phyloP scores from a whole-genome alignment of 1,140 invertebrate species.

The Hypsibius dujardini region DNA sequence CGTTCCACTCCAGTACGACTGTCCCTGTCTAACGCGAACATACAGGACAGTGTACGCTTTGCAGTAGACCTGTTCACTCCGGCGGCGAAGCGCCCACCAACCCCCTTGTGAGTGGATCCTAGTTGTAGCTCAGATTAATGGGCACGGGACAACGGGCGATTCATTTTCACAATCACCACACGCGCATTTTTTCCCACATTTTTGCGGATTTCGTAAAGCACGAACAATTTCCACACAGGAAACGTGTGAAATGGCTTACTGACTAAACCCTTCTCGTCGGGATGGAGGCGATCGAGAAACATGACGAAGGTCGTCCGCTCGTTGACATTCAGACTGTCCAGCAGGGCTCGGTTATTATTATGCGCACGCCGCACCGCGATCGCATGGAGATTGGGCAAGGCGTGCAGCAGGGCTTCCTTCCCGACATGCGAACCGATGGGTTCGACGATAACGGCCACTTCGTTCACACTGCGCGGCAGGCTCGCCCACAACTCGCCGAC shows the following conservation, averaged over 20 bases:
- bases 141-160: too few species aligned
- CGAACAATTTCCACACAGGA: too few species aligned
- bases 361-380: not conserved
- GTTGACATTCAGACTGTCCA: constrained; percentile 5
- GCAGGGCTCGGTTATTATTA: not conserved
- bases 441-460: not conserved
- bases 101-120: too few species aligned
- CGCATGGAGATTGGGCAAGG: not conserved
- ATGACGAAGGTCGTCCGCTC: not conserved
- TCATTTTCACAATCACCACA: too few species aligned
- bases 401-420: not conserved
- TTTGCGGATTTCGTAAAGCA: too few species aligned
- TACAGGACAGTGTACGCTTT: too few species aligned
- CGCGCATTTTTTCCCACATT: too few species aligned
- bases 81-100: too few species aligned
- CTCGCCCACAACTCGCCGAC: not conserved
- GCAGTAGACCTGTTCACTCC: too few species aligned
- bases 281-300: not conserved
- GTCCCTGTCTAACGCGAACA: too few species aligned
- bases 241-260: not conserved
- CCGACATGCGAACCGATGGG: not conserved
- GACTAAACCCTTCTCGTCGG: not conserved
- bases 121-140: too few species aligned
- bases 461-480: not conserved
- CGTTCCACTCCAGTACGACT: too few species aligned